Percentiles rank a stretch among this genome's conserved stretches.
phyloP scores from a whole-genome alignment of 2,797 vertebrate genomes.

The Falco rusticolus region DNA sequence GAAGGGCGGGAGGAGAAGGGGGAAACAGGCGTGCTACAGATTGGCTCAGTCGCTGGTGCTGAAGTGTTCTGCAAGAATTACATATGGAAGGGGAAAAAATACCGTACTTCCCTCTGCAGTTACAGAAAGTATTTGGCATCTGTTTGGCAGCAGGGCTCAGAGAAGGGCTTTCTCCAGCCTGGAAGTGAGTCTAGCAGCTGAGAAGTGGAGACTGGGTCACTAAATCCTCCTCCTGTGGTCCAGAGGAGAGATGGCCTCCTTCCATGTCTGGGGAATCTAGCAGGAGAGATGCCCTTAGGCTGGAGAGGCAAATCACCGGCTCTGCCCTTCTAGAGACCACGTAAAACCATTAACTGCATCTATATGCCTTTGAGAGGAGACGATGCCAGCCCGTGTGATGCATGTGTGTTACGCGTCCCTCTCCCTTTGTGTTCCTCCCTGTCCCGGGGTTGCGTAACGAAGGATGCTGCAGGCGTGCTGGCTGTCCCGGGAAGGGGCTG shows the following conservation, averaged over 20 bases:
- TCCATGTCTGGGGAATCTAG: not conserved
- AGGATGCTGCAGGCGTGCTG: not conserved
- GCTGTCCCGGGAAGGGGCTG: not conserved
- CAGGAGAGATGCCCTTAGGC: not conserved
- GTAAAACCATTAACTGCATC: not conserved
- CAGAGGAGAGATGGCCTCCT: fast-evolving
- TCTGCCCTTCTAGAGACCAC: not conserved
- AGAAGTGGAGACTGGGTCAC: not conserved
- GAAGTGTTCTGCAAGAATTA: conserved; percentile 40
- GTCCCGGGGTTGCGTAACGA: not conserved
- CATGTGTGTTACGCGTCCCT: not conserved
- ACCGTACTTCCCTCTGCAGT: conserved; percentile 28
- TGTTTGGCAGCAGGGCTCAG: not conserved
- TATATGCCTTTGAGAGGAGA: not conserved
- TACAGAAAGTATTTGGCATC: not conserved
- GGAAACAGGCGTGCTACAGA: conserved; percentile 11
- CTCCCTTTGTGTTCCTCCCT: not conserved
- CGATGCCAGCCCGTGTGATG: fast-evolving
- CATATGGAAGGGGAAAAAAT: conserved; percentile 30
- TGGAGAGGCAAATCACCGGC: not conserved
- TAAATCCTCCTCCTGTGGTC: not conserved
- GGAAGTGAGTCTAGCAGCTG: not conserved
- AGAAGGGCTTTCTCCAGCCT: not conserved
- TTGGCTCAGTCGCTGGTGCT: conserved; percentile 29
- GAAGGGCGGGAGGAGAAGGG: conserved; percentile 45